Evolutionary conservation across 2,113 vertebrate species (phyloP).

Genomic region (Stercorarius parasiticus): DNA sequence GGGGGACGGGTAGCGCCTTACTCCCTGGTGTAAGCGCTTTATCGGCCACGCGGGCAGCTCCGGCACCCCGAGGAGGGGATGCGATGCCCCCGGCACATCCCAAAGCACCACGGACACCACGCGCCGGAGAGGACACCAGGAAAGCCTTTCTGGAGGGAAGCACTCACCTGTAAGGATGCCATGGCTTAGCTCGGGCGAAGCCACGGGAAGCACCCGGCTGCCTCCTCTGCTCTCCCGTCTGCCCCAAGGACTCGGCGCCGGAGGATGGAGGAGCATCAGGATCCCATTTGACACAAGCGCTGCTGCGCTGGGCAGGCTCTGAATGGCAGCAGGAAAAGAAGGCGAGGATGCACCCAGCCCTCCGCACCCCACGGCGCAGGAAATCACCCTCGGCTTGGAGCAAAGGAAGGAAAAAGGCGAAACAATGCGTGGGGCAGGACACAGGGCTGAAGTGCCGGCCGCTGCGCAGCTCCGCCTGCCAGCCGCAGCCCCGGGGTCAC

Average conservation of each 20-base stretch:
- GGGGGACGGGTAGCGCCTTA: neutral
- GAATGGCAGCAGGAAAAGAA: neutral
- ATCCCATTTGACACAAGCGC: neutral
- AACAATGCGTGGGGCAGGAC: neutral
- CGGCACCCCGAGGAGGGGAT: rapidly evolving
- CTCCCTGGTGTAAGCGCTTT: neutral
- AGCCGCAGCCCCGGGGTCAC: rapidly evolving
- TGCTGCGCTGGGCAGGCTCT: neutral
- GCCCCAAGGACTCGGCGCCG: rapidly evolving
- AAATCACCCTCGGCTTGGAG: neutral
- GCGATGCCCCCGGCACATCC: rapidly evolving
- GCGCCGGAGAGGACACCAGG: rapidly evolving
- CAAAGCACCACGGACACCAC: rapidly evolving
- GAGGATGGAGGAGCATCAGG: rapidly evolving
- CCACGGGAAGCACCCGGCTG: rapidly evolving
- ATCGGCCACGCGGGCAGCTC: rapidly evolving
- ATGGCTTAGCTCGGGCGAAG: neutral
- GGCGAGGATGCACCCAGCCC: neutral
- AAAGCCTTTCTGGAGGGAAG: rapidly evolving
- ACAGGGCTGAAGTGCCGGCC: rapidly evolving
- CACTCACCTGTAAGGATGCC: neutral
- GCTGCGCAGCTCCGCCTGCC: rapidly evolving
- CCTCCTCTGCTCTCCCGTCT: neutral
- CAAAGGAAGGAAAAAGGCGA: neutral
- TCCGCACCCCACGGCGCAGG: neutral